These are phyloP conservation scores for Lomographa bimaculata DNA, from an alignment of 2,888 invertebrate species.

Conservation along the genomic window DNA sequence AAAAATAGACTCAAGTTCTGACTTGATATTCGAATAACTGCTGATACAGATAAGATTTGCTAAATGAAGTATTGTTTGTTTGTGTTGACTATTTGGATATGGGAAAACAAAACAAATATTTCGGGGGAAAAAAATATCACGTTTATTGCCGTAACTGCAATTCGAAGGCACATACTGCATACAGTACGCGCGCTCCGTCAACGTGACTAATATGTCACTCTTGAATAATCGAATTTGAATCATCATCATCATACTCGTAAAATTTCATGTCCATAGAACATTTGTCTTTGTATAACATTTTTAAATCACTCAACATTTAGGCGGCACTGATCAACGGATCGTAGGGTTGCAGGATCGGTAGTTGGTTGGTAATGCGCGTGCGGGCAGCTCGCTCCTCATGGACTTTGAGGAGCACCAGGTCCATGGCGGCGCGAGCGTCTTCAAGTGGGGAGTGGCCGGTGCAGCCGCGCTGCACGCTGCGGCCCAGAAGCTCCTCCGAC, in stretches of 20 bases:
- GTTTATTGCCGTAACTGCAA: conserved; percentile 79
- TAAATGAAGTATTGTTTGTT: conserved; percentile 11
- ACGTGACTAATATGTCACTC: conserved; percentile 70
- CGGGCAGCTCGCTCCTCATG: conserved; percentile 59
- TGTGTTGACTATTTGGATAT: conserved; percentile 31
- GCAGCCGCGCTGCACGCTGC: conserved; percentile 89
- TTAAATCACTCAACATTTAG: conserved; percentile 56
- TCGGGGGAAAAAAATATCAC: conserved; percentile 71
- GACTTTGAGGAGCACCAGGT: conserved; percentile 92
- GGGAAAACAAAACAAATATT: conserved; percentile 51
- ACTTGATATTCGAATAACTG: conserved; percentile 34
- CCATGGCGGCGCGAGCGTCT: conserved; percentile 95
- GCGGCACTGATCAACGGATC: conserved; percentile 75
- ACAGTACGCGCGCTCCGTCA: conserved; percentile 78
- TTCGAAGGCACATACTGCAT: conserved; percentile 78
- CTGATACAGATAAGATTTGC: conserved; percentile 19
- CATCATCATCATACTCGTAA: conserved; percentile 40
- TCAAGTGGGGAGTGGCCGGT: conserved; percentile 95
- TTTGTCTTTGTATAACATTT: conserved; percentile 48
- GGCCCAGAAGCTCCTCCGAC: conserved; percentile 87
- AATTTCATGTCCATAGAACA: conserved; percentile 61
- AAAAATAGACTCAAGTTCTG: conserved; percentile 43
- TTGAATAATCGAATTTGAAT: conserved; percentile 50
- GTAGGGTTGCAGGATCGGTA: conserved; percentile 68
- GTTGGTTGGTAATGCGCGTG: conserved; percentile 48